A percentile compares a stretch with the other conserved stretches of the same genome.
Evolutionary conservation across 2,888 invertebrate genomes (phyloP).

Genomic region (Laspeyria flexula): DNA sequence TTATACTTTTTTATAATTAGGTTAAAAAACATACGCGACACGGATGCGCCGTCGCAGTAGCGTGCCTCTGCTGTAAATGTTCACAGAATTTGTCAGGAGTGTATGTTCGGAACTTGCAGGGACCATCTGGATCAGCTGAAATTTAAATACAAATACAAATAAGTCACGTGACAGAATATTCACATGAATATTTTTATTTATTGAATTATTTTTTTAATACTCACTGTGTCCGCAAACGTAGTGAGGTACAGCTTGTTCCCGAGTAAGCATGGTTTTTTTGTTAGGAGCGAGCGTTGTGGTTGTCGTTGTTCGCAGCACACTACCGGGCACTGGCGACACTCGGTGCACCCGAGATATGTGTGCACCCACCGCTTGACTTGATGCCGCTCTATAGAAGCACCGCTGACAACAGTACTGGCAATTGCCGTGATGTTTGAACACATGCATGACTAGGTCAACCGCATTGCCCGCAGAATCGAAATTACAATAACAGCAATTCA

Average conservation of each 20-base stretch:
- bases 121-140: constrained; percentile 32
- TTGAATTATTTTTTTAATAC: constrained; percentile 1
- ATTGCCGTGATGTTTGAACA: constrained; percentile 86
- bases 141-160: constrained; percentile 12
- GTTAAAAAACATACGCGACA: constrained; percentile 64
- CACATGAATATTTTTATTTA: neutral
- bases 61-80: constrained; percentile 63
- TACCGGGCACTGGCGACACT: constrained; percentile 29
- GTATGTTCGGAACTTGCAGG: constrained; percentile 68
- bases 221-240: constrained; percentile 62
- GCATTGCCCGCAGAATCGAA: constrained; percentile 65
- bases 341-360: constrained; percentile 82
- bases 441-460: constrained; percentile 84
- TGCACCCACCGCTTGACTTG: constrained; percentile 86
- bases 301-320: constrained; percentile 49
- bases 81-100: constrained; percentile 68
- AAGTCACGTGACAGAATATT: constrained; percentile 17
- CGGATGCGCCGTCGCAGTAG: constrained; percentile 38
- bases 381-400: constrained; percentile 89
- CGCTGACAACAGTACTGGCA: constrained; percentile 88
- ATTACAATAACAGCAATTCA: constrained; percentile 87
- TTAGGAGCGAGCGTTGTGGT: constrained; percentile 33
- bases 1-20: neutral
- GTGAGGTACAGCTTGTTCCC: constrained; percentile 66
- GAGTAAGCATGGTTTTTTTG: constrained; percentile 51